Conservation (phyloP, 2,888 invertebrate species). For the Drosophila peninsularis region DNA sequence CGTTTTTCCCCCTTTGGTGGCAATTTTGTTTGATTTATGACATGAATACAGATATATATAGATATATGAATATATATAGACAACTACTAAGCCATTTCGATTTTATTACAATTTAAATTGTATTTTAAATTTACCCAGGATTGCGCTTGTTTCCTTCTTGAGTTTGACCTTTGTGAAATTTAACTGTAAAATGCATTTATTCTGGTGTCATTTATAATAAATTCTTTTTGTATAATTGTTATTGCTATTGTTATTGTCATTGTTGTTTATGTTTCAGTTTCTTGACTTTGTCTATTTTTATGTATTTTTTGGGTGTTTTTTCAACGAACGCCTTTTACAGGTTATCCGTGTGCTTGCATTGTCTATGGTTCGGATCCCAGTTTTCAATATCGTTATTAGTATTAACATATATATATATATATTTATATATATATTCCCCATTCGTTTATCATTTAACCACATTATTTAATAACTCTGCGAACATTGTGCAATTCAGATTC, state of each 20-base stretch:
- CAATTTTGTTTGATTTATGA: slow-evolving; percentile 40
- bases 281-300: slow-evolving; percentile 20
- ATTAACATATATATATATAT: slow-evolving; percentile 11
- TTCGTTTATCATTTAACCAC: slow-evolving; percentile 16
- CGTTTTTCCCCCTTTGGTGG: slow-evolving; percentile 76
- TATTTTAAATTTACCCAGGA: not conserved
- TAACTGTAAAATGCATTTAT: slow-evolving; percentile 34
- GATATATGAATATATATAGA: slow-evolving; percentile 1
- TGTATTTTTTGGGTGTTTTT: slow-evolving; percentile 56
- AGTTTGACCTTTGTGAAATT: slow-evolving; percentile 38
- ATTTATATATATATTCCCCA: slow-evolving; percentile 12
- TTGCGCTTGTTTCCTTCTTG: not conserved
- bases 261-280: not conserved
- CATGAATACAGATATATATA: not conserved
- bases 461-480: slow-evolving; percentile 22
- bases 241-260: slow-evolving; percentile 13
- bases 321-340: slow-evolving; percentile 74
- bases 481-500: slow-evolving; percentile 31
- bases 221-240: slow-evolving; percentile 32
- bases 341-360: slow-evolving; percentile 84
- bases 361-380: slow-evolving; percentile 82
- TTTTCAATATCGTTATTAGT: slow-evolving; percentile 82
- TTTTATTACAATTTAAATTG: slow-evolving; percentile 12
- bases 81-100: slow-evolving; percentile 65
- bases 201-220: slow-evolving; percentile 63